These are phyloP conservation scores for Grammomys dolichurus DNA, from an alignment of 2,113 vertebrate genomes.

Conservation along the genomic window DNA sequence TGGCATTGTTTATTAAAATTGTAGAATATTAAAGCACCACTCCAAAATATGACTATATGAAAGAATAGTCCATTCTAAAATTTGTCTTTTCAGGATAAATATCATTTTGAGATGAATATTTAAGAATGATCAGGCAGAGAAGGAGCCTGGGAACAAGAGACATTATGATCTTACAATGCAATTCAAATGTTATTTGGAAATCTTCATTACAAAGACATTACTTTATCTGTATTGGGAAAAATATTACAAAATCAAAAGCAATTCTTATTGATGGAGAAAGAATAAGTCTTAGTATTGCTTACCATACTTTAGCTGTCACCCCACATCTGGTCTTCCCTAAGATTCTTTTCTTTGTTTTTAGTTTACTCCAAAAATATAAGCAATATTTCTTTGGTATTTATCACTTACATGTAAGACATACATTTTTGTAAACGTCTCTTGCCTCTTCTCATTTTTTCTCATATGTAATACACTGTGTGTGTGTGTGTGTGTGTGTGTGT, in stretches of 20 bases:
- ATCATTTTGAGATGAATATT: constrained; percentile 9
- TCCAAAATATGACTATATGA: neutral
- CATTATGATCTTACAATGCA: neutral
- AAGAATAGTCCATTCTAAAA: neutral
- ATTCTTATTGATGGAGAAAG: neutral
- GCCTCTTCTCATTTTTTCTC: neutral
- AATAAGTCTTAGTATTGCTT: neutral
- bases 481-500: neutral
- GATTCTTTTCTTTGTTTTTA: neutral
- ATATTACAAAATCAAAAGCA: neutral
- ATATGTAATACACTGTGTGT: neutral
- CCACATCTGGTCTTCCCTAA: neutral
- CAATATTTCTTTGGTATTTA: neutral
- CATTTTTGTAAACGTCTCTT: neutral
- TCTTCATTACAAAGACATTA: neutral
- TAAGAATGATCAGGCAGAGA: neutral
- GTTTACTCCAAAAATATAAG: neutral
- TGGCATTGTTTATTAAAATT: neutral
- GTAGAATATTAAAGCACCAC: neutral
- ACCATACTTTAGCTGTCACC: neutral
- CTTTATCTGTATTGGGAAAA: neutral
- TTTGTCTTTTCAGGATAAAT: neutral
- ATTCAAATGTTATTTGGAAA: neutral
- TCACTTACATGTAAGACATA: neutral
- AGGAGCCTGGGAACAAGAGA: neutral